Conservation (phyloP, 2,113 vertebrate genomes). For the Halcyon senegalensis region DNA sequence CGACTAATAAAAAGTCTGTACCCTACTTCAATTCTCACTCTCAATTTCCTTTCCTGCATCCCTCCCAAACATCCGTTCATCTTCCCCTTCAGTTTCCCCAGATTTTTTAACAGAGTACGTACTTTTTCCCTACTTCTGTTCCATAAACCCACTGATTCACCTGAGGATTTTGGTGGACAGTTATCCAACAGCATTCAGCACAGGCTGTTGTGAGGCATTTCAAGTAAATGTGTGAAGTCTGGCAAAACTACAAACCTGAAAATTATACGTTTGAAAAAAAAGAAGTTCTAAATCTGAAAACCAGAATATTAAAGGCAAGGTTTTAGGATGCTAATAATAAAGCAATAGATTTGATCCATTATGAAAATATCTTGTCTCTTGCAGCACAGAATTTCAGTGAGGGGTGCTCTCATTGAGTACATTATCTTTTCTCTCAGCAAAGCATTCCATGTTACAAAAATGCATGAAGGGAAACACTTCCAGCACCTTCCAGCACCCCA, state of each 20-base stretch:
- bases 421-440: not conserved
- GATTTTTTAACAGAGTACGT: not conserved
- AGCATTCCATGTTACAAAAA: not conserved
- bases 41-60: not conserved
- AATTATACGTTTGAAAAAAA: too few relatives aligned
- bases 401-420: not conserved
- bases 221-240: not conserved
- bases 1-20: not conserved
- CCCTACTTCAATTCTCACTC: not conserved
- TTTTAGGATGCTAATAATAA: not conserved
- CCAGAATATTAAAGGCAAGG: not conserved
- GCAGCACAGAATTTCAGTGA: not conserved
- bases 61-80: not conserved
- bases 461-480: not conserved
- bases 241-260: not conserved
- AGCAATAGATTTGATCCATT: not conserved
- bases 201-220: not conserved
- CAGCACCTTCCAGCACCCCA: not conserved
- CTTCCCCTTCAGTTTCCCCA: not conserved
- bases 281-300: not conserved
- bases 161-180: not conserved
- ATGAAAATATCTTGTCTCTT: not conserved
- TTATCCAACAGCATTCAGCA: not conserved
- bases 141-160: not conserved
- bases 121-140: not conserved